Evolutionary conservation across 2,113 vertebrate genomes (phyloP), one percentile per base, ranked within the genome.

Genomic region (Hylia prasina): DNA sequence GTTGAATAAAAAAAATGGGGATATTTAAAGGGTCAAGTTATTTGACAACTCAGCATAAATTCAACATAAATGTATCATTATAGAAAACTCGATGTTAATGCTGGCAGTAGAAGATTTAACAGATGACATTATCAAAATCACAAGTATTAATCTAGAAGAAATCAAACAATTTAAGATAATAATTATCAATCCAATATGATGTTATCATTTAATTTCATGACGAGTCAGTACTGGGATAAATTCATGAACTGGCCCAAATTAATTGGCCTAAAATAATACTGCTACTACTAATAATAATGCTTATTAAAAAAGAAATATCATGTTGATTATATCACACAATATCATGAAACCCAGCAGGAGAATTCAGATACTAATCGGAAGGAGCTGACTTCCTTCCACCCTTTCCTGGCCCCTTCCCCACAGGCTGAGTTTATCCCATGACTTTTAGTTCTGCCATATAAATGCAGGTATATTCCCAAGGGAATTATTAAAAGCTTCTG

Each of bases 71-170:
- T 7, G 3, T 27, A 37, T 68, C 19, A 37, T 24, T 44, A 56
- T 3, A 61, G 35, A 81, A 81, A 35, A 45, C 0, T 0, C 16
- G 28, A 44, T 13, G 5, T 25, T 60, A 63, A 51, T 48, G 12
- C 21, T 70, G 48, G 13, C 35, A 60, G 10, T 25, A 77, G 6
- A 19, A 71, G 15, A 44, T 51, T 87, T 60, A 78, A 75, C 31
- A 82, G 8, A 17, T 28, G 1, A 68, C 21, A 47, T 70, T 51
- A 87, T 37, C 57, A 82, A 86, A 54, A 70, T 68, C 30, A 91
- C 17, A 44, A 28, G 1, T n/a, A 87, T 54, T 82, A 73, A 81
- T 63, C 44, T 60, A 61, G 6, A 71, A 75, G 18, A 19, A 75
- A 76, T 3, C 28, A 61, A 89, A 84, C 12, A 2, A 60, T 56